Base-by-base conservation (phyloP, 2,797 vertebrate genomes). In the Manis crassicaudata region DNA sequence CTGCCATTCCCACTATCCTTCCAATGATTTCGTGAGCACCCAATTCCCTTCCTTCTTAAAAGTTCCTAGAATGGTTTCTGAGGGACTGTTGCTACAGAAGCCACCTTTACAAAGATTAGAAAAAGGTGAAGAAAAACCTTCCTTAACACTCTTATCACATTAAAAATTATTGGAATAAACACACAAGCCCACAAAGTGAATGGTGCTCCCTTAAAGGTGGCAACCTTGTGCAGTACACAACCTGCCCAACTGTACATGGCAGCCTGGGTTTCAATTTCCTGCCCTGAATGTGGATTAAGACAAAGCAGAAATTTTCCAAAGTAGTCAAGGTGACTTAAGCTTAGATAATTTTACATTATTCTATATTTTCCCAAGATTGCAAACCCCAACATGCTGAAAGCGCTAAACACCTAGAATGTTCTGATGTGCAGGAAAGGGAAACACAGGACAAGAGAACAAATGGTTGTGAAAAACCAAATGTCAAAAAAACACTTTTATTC, bases 401-500 rank as follows among this genome's bases (percentile, higher is more conserved):
- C 54, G 46, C 68, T 43, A 77, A 90, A 90, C 23, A 50, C 63
- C 63, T 81, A 87, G 35, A 29, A 65, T 79, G 54, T 75, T 84
- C 70, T 90, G 77, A 93, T 29, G 9, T 58, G 23, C 13, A 76
- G 13, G 23, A 81, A 93, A 86, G 13, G 50, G 17, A 68, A 93
- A 9, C 56, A 95, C 0, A 11, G 12, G 14, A n/a, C 43, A 72
- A 85, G 97, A 96, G 75, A 81, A 72, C 90, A 90, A 76, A 92
- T 12, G 29, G n/a, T 20, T 88, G 50, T 93, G 94, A 97, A 97
- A 94, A 97, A 97, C 17, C 79, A 80, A 87, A 94, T 92, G 32
- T 35, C 56, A 94, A 96, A 96, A 95, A 95, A 96, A 5, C 52
- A 65, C 60, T 99, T 98, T 98, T 98, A 98, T 98, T 96, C 73